These are phyloP conservation scores for Sebastes nivosus DNA, from an alignment of 2,797 vertebrate genomes.

Conservation along the genomic window DNA sequence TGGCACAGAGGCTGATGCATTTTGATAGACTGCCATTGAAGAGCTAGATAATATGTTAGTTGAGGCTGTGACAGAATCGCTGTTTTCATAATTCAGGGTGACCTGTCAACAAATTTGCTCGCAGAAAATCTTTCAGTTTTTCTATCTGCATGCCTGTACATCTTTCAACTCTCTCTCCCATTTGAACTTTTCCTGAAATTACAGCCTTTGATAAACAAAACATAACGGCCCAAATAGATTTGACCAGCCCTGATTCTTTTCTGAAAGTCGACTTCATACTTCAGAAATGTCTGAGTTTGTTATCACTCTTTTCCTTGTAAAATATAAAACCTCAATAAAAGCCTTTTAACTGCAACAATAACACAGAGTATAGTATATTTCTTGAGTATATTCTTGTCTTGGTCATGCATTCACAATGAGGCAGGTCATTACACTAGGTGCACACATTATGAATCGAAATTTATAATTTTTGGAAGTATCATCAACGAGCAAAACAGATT, in stretches of 20 bases:
- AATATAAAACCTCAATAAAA: slow-evolving; percentile 70
- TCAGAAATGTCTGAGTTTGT: slow-evolving; percentile 37
- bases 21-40: slow-evolving; percentile 53
- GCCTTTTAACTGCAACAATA: slow-evolving; percentile 73
- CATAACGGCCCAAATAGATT: slow-evolving; percentile 15
- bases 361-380: slow-evolving; percentile 78
- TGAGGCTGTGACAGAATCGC: slow-evolving; percentile 42
- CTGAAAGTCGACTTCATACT: slow-evolving; percentile 18
- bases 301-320: slow-evolving; percentile 40
- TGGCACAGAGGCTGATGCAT: slow-evolving; percentile 48
- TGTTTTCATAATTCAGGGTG: slow-evolving; percentile 43
- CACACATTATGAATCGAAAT: slow-evolving; percentile 74
- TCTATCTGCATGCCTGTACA: slow-evolving; percentile 50
- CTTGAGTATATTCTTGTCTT: slow-evolving; percentile 77
- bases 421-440: slow-evolving; percentile 78
- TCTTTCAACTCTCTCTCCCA: background rate
- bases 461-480: slow-evolving; percentile 73
- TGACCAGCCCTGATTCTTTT: slow-evolving; percentile 30
- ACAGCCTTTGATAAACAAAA: background rate
- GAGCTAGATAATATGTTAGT: slow-evolving; percentile 36
- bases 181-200: background rate
- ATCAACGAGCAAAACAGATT: slow-evolving; percentile 73
- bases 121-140: slow-evolving; percentile 12
- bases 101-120: slow-evolving; percentile 21
- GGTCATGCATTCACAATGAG: slow-evolving; percentile 83